Evolutionary conservation across 2,888 invertebrate species (phyloP).

Genomic region (Neuroscelio doddi): DNA sequence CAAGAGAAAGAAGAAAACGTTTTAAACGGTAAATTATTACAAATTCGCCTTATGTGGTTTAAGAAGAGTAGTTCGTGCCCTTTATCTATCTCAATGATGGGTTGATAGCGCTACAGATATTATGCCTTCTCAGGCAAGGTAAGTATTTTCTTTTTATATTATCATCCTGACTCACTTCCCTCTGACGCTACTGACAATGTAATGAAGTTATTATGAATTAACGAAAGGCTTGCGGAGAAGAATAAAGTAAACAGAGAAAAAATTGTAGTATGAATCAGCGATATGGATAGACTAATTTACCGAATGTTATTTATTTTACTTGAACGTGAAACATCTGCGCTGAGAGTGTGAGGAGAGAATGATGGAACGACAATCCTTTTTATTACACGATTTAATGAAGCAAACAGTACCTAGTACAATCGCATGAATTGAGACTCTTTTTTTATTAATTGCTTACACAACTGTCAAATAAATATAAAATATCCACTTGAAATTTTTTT

Average conservation of each 20-base stretch:
- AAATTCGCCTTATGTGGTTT: conserved; percentile 54
- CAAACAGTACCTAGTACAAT: too few relatives aligned
- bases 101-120: conserved; percentile 38
- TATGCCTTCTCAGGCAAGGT: conserved; percentile 28
- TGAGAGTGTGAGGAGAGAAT: too few relatives aligned
- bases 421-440: too few relatives aligned
- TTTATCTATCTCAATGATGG: conserved; percentile 27
- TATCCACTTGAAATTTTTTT: too few relatives aligned
- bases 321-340: not conserved
- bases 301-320: conserved; percentile 31
- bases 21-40: conserved; percentile 57
- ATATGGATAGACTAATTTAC: too few relatives aligned
- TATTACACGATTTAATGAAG: too few relatives aligned
- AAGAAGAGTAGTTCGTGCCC: conserved; percentile 45
- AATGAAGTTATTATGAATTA: conserved; percentile 34
- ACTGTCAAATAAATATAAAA: too few relatives aligned
- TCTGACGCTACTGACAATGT: conserved; percentile 33
- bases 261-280: too few relatives aligned
- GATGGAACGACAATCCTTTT: too few relatives aligned
- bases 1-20: conserved; percentile 43
- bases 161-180: conserved; percentile 15
- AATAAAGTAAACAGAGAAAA: conserved; percentile 12
- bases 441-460: too few relatives aligned
- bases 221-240: not conserved
- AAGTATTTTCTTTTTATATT: conserved; percentile 33